These are phyloP conservation scores for Acridotheres tristis DNA, from an alignment of 2,797 vertebrate genomes.

Conservation along the genomic window DNA sequence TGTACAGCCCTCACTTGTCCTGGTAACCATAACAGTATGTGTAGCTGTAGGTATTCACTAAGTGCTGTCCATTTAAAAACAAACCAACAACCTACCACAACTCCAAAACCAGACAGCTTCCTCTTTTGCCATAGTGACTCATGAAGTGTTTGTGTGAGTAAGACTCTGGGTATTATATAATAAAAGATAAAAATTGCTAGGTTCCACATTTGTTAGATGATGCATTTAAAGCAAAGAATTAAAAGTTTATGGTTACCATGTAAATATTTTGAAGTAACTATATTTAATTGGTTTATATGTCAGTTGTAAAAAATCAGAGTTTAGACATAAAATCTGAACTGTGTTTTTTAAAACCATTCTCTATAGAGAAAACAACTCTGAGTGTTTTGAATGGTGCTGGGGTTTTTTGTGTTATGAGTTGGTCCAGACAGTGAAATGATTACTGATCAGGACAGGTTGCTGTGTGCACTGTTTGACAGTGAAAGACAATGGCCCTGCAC, in stretches of 20 bases:
- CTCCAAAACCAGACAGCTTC: background rate
- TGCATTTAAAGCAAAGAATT: background rate
- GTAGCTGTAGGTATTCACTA: background rate
- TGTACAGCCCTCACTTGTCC: background rate
- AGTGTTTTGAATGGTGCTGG: background rate
- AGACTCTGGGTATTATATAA: background rate
- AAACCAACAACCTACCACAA: background rate
- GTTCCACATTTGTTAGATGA: background rate
- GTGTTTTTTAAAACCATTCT: background rate
- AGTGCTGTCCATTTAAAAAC: background rate
- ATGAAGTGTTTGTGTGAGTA: background rate
- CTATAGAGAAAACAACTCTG: background rate
- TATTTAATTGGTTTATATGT: background rate
- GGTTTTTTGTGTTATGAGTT: background rate
- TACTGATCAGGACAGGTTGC: background rate
- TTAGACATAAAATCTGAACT: background rate
- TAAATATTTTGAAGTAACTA: background rate
- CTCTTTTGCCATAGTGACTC: background rate
- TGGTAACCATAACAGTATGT: background rate
- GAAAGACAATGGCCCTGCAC: background rate
- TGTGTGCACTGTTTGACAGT: background rate
- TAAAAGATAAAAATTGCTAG: background rate
- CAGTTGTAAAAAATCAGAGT: background rate
- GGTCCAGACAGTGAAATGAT: background rate
- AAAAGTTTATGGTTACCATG: background rate